Percentiles rank a stretch among this genome's conserved stretches.
These are phyloP conservation scores for Apodemia duryi DNA, from an alignment of 2,888 invertebrate species.

Conservation along the genomic window DNA sequence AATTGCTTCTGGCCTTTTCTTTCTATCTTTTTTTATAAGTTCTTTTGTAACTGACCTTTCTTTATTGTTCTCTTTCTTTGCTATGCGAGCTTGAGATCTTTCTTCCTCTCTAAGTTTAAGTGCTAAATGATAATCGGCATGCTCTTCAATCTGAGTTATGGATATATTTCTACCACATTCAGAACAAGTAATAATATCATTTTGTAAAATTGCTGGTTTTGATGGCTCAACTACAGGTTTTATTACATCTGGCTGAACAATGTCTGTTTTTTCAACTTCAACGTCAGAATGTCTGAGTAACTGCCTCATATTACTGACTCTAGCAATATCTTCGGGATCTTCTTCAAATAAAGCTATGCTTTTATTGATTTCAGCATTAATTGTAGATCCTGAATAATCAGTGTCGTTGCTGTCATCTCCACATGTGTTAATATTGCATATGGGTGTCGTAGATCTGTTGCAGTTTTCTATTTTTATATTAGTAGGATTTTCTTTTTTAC, in stretches of 20 bases:
- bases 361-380: conserved; percentile 69
- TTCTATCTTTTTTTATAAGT: conserved; percentile 35
- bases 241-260: conserved; percentile 8
- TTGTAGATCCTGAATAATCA: conserved; percentile 64
- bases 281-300: conserved; percentile 45
- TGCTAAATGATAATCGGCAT: conserved; percentile 87
- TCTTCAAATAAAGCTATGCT: conserved; percentile 68
- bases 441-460: conserved; percentile 38
- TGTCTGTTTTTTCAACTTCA: conserved; percentile 28
- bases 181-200: conserved; percentile 69
- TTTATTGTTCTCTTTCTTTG: conserved; percentile 18
- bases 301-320: conserved; percentile 55
- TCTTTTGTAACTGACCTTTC: conserved; percentile 34
- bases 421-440: conserved; percentile 46
- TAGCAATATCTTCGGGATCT: conserved; percentile 48
- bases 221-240: conserved; percentile 22
- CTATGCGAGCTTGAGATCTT: conserved; percentile 45
- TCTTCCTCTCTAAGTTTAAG: conserved; percentile 81
- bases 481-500: conserved; percentile 20
- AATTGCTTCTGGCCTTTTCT: conserved; percentile 32
- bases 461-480: neutral
- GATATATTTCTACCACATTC: conserved; percentile 82
- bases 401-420: conserved; percentile 64
- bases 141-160: conserved; percentile 80
- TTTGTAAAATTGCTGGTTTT: conserved; percentile 17